Conservation (phyloP, 92 coral and sea anemone species). For the Bergia sp. region DNA sequence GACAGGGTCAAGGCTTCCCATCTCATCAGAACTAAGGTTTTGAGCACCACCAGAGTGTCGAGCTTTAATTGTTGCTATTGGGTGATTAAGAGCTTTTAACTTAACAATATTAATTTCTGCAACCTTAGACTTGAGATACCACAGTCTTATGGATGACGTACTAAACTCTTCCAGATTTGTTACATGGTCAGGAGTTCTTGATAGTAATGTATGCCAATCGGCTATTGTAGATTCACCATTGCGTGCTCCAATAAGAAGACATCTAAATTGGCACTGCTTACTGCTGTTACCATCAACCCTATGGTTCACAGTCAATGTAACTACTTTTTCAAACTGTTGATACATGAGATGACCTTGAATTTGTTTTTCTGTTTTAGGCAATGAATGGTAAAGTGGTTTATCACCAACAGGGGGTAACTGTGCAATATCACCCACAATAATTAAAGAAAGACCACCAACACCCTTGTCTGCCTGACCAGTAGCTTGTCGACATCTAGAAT, state of each 20-base stretch:
- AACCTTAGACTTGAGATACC: conserved; percentile 47
- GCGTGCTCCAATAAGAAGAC: neutral
- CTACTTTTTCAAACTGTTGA: conserved; percentile 45
- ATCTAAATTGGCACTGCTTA: conserved; percentile 45
- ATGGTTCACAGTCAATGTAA: conserved; percentile 47
- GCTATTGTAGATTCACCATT: conserved; percentile 29
- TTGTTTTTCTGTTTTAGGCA: conserved; percentile 56
- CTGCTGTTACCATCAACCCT: conserved; percentile 47
- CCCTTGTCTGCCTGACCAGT: conserved; percentile 44
- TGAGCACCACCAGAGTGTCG: conserved; percentile 55
- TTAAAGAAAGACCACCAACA: conserved; percentile 62
- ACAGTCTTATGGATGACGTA: conserved; percentile 27
- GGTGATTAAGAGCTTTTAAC: conserved; percentile 42
- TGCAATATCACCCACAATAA: conserved; percentile 51
- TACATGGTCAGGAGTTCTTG: conserved; percentile 48
- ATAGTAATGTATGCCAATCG: conserved; percentile 53
- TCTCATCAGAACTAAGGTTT: conserved; percentile 48
- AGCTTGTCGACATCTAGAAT: conserved; percentile 3
- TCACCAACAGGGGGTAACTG: conserved; percentile 41
- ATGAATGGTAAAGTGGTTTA: conserved; percentile 53
- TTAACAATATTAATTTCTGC: conserved; percentile 47
- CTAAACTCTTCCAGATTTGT: conserved; percentile 38
- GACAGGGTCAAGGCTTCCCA: conserved; percentile 53
- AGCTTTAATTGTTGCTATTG: conserved; percentile 53
- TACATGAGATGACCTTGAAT: conserved; percentile 49